Base-by-base conservation (phyloP, 2,113 vertebrate genomes). In the Orcinus orca region DNA sequence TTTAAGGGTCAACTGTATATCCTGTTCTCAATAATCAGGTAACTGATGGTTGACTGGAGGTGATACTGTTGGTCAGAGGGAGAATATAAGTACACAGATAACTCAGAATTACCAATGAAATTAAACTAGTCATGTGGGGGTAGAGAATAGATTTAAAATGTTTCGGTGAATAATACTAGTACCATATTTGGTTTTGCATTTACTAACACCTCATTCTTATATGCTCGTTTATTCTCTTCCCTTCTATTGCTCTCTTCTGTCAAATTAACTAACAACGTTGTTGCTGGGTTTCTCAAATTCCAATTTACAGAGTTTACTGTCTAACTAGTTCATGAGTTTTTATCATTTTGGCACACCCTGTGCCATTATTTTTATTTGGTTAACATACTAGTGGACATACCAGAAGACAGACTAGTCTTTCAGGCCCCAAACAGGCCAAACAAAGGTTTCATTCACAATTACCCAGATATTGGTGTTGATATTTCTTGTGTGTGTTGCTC, bases 291-390 rank as follows among this genome's bases (percentile, higher is more conserved):
- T 84, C 33, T 76, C 41, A 70, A 12, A 82, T 76, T 90, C 20
- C 13, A 63, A 4, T 85, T 70, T 65, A 25, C 25, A 89, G 17
- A 85, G 26, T 94, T 89, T 8, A 38, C 11, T 47, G 1, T 94
- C 92, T 55, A 84, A 17, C 26, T 76, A 87, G 73, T 80, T 55
- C 29, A n/a, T 91, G 53, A 65, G 70, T 93, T 95, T 47, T 93
- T 74, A 58, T 67, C 36, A 53, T 92, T 55, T 92, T 74, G 70
- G 58, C 50, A 94, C 71, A 62, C 23, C 15, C 10, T 88, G 44
- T 84, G 36, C 44, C 23, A 12, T 87, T 96, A 65, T 85, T 80
- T 85, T 81, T 71, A 86, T 63, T 96, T 94, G 67, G 26, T 70
- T 87, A 63, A 70, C 23, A 6, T 90, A 38, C 18, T 4, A 81